Conservation (phyloP, 1,140 invertebrate species). For the Sogatella furcifera region DNA sequence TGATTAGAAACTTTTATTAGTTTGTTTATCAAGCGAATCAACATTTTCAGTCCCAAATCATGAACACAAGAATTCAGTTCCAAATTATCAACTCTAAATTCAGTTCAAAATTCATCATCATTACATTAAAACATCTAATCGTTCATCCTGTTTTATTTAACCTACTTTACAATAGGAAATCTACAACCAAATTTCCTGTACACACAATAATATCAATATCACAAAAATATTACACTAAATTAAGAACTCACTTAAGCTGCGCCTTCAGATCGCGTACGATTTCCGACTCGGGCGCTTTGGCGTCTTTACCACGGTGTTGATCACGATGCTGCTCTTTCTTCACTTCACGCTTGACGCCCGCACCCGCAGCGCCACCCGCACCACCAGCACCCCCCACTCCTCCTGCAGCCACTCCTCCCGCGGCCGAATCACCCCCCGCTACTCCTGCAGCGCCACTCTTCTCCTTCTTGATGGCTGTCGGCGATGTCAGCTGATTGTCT, state of each 20-base stretch:
- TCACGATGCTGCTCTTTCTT: constrained; percentile 36
- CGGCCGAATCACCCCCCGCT: constrained; percentile 29
- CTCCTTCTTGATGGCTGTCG: constrained; percentile 46
- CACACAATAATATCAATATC: no score
- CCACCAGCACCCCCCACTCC: constrained; percentile 33
- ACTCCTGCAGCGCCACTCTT: constrained; percentile 13
- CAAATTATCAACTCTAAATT: no score
- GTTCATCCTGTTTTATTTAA: no score
- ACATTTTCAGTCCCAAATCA: no score
- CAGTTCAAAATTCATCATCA: no score
- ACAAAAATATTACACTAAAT: not conserved
- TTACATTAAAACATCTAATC: no score
- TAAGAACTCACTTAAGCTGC: constrained; percentile 70
- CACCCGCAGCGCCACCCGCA: constrained; percentile 12
- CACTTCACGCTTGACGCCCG: constrained; percentile 29
- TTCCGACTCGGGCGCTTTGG: constrained; percentile 44
- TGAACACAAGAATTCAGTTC: no score
- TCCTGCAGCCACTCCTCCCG: constrained; percentile 15
- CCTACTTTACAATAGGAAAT: no score
- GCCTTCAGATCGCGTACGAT: constrained; percentile 75
- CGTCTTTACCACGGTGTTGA: constrained; percentile 34
- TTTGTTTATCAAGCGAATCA: no score
- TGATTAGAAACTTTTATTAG: no score
- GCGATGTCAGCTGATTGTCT: constrained; percentile 33
- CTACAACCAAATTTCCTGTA: no score